Evolutionary conservation across 2,888 invertebrate species (phyloP), one percentile per base, ranked within the genome.

Genomic region (Harpalus rubripes): DNA sequence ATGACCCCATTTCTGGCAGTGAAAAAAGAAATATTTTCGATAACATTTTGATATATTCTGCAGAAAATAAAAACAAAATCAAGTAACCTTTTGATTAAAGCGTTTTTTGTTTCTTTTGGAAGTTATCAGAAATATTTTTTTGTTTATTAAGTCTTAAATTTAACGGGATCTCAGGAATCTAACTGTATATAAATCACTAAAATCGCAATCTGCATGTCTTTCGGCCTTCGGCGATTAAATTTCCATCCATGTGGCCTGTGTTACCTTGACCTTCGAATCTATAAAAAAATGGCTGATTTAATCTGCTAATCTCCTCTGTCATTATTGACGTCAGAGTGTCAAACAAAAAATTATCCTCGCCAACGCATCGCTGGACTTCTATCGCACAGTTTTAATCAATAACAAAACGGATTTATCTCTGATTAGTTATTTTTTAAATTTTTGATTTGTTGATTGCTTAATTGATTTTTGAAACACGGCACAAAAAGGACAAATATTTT

Each of bases 301-400:
- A 68, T 68, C 68, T 68, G 68, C 68, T 68, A 68, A 68, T 68
- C 68, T 68, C 68, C 68, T 22, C 68, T 39, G 68, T 68, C 68
- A 68, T 68, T 68, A 68, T 26, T 68, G 68, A 68, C 68, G 68
- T 68, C 68, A 39, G 68, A n/a, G 39, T 15, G 22, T 63, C 63
- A 63, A 18, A 63, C 26, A 63, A 63, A 68, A 68, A 68, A 68
- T 26, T 68, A 68, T 68, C 68, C 68, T 39, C 68, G 44, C 44
- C 44, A 52, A 52, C 7, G 44, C 12, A 52, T 52, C 44, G 12
- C 7, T 52, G 10, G 44, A 12, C 44, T 0, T 5, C 44, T 12
- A 52, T 52, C 12, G 44, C 44, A 8, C 12, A 52, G 12, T 6
- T 52, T 52, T 52, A 52, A 52, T 52, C 44, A 52, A 52, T 32